Evolutionary conservation across 2,113 vertebrate species (phyloP).

Genomic region (Chlorodrepanis virens): DNA sequence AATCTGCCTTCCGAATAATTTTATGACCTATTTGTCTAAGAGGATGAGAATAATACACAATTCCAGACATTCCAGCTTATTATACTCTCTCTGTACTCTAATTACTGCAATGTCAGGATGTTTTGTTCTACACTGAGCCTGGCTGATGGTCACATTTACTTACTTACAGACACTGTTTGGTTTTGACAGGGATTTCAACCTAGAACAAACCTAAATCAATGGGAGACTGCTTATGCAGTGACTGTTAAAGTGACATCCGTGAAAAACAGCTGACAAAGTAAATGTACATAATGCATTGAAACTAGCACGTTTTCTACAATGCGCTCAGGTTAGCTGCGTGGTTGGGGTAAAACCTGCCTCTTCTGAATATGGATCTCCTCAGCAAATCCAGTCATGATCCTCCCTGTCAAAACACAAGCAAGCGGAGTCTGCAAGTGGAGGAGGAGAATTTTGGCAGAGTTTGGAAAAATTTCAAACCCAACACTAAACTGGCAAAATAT

Average conservation of each 20-base stretch:
- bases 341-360: slow-evolving; percentile 1
- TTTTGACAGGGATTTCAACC: slow-evolving; percentile 15
- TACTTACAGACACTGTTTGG: background rate
- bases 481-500: background rate
- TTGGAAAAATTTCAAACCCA: background rate
- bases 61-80: background rate
- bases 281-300: background rate
- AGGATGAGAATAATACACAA: background rate
- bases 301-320: background rate
- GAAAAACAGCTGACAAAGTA: slow-evolving; percentile 7
- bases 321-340: background rate
- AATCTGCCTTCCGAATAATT: background rate
- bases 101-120: background rate
- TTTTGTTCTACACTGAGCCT: background rate
- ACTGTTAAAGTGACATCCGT: background rate
- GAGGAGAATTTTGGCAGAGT: background rate
- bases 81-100: background rate
- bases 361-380: background rate
- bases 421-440: background rate
- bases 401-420: background rate
- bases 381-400: background rate
- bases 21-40: background rate
- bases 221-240: background rate
- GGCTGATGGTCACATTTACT: background rate
- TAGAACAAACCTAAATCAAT: background rate